Evolutionary conservation across 2,888 invertebrate genomes (phyloP).

Genomic region (Dicroscelio sp.): DNA sequence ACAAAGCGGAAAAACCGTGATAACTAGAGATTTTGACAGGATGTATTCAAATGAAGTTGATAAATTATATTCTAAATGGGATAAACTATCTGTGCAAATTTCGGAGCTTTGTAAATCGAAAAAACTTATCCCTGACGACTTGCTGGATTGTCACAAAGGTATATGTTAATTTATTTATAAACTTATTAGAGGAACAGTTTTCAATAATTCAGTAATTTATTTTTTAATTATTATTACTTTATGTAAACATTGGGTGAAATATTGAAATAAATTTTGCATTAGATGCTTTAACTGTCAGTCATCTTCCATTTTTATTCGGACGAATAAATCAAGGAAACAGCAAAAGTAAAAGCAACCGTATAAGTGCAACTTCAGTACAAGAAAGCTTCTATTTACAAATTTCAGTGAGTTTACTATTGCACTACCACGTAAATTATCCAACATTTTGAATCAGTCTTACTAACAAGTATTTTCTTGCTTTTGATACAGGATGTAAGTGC

Average conservation of each 20-base stretch:
- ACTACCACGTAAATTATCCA: neutral
- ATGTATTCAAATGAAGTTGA: conserved; percentile 21
- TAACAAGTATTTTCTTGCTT: neutral
- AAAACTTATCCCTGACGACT: neutral
- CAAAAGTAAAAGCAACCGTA: neutral
- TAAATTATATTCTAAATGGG: conserved; percentile 54
- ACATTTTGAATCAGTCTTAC: neutral
- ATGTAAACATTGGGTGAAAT: too few relatives aligned
- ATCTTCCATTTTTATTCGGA: conserved; percentile 1
- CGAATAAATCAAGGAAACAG: neutral
- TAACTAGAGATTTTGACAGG: conserved; percentile 39
- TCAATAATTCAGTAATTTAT: too few relatives aligned
- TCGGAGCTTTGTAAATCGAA: neutral
- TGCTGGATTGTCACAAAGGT: neutral
- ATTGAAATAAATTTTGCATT: neutral
- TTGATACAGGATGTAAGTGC: conserved; percentile 30
- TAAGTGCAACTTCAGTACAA: neutral
- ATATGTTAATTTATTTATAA: neutral
- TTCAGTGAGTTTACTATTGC: neutral
- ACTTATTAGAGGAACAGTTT: neutral
- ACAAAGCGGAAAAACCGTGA: conserved; percentile 30
- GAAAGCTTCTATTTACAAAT: conserved; percentile 27
- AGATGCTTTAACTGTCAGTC: conserved; percentile 8
- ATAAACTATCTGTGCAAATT: conserved; percentile 14
- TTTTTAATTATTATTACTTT: too few relatives aligned